Conservation (phyloP, 2,888 invertebrate species). For the Sthenelais limicola region DNA sequence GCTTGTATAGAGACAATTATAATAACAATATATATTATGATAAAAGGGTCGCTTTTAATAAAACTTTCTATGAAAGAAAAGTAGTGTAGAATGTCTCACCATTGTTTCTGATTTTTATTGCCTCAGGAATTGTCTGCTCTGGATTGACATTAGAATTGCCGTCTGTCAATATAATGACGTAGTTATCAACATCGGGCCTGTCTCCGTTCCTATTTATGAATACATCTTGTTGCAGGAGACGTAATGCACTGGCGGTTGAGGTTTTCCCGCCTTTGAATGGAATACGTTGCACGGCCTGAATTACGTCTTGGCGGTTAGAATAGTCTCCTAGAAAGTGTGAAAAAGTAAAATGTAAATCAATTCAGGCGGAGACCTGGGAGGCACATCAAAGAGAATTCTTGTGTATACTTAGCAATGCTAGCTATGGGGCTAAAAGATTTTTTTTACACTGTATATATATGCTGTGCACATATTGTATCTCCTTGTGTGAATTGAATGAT, state of each 20-base stretch:
- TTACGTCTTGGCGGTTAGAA: slow-evolving; percentile 27
- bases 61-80: too few species aligned
- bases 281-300: slow-evolving; percentile 30
- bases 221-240: neutral
- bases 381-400: neutral
- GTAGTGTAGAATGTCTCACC: slow-evolving; percentile 36
- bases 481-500: too few species aligned
- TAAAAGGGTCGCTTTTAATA: too few species aligned
- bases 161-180: slow-evolving; percentile 41
- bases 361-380: neutral
- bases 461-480: too few species aligned
- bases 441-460: too few species aligned
- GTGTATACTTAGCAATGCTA: too few species aligned
- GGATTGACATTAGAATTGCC: slow-evolving; percentile 40
- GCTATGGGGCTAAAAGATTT: too few species aligned
- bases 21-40: too few species aligned
- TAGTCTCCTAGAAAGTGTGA: slow-evolving; percentile 3
- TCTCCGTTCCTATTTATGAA: slow-evolving; percentile 16
- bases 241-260: slow-evolving; percentile 37
- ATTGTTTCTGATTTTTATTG: slow-evolving; percentile 25
- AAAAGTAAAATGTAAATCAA: neutral
- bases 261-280: slow-evolving; percentile 40
- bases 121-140: slow-evolving; percentile 36
- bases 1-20: too few species aligned
- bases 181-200: slow-evolving; percentile 26